Percentiles rank a stretch among this genome's conserved stretches.
These are phyloP conservation scores for Synergus gifuensis DNA, from an alignment of 2,888 invertebrate genomes.

Conservation along the genomic window DNA sequence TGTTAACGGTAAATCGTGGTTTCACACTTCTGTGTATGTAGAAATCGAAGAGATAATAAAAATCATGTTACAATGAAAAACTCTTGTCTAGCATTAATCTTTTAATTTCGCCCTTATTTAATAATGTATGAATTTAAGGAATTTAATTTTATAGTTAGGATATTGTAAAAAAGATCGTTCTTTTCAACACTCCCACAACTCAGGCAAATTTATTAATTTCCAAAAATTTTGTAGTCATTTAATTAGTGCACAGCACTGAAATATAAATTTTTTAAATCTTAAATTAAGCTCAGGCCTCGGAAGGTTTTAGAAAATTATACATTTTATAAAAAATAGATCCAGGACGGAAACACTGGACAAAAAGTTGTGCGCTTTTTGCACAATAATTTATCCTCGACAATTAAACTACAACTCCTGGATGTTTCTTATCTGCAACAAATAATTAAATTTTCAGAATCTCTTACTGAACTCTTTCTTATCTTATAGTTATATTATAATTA, in stretches of 20 bases:
- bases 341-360: background rate
- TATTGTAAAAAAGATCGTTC: background rate
- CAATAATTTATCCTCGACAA: background rate
- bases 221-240: background rate
- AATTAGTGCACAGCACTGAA: background rate
- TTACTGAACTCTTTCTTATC: background rate
- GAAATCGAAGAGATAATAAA: constrained; percentile 65
- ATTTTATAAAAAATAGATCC: background rate
- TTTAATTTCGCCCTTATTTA: no score
- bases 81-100: background rate
- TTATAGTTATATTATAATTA: background rate
- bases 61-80: constrained; percentile 57
- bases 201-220: background rate
- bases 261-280: background rate
- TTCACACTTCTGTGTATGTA: constrained; percentile 64
- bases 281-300: background rate
- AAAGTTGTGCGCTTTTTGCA: background rate
- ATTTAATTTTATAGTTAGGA: background rate
- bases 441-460: constrained; percentile 31
- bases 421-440: constrained; percentile 71
- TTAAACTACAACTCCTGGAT: constrained; percentile 72
- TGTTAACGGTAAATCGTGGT: constrained; percentile 61
- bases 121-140: background rate
- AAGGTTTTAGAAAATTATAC: background rate
- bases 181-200: background rate